Conservation (phyloP, 1,140 invertebrate genomes). For the Scylla paramamosain region DNA sequence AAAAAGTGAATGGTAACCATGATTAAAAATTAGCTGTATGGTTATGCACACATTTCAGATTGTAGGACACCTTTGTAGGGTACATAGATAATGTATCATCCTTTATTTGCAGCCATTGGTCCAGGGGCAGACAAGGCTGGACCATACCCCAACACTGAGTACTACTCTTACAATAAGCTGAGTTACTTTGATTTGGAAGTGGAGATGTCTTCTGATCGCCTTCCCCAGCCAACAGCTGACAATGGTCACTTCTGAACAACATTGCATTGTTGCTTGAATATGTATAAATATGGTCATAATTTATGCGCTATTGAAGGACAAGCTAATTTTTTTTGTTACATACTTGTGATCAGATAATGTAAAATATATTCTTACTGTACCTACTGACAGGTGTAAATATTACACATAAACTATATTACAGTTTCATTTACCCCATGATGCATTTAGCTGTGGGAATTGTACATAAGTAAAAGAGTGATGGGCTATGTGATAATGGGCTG, state of each 20-base stretch:
- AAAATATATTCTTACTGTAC: neutral
- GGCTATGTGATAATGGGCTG: neutral
- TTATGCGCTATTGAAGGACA: neutral
- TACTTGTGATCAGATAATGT: too few species aligned
- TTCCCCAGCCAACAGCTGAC: constrained; percentile 81
- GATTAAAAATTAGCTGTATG: too few species aligned
- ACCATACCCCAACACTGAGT: constrained; percentile 92
- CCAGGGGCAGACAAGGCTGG: constrained; percentile 87
- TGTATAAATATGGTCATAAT: neutral
- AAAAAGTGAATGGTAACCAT: too few species aligned
- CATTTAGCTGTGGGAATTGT: neutral
- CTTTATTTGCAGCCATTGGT: constrained; percentile 83
- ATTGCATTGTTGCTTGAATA: neutral
- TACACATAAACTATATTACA: neutral
- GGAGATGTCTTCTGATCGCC: constrained; percentile 89
- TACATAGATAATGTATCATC: neutral
- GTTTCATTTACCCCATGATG: neutral
- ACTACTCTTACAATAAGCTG: constrained; percentile 89
- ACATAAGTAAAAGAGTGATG: neutral
- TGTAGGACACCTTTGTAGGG: too few species aligned
- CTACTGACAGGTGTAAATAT: neutral
- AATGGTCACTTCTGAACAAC: constrained; percentile 65
- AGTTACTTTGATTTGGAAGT: constrained; percentile 92
- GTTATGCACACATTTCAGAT: too few species aligned
- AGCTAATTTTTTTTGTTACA: neutral